These are phyloP conservation scores for Lucifuga dentata DNA, from an alignment of 2,113 vertebrate species.

Conservation along the genomic window DNA sequence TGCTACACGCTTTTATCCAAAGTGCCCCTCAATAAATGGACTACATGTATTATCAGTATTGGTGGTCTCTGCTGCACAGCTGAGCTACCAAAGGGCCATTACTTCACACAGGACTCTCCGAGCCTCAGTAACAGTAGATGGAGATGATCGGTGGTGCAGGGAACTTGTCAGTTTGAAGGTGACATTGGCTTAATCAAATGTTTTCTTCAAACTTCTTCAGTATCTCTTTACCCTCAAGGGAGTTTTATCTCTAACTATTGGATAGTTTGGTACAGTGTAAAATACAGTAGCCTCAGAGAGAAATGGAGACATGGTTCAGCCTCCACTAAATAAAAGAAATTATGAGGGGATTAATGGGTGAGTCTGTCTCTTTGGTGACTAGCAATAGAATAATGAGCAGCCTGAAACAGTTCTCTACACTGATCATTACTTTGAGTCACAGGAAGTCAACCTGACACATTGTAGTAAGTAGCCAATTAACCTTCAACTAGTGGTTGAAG, in stretches of 20 bases:
- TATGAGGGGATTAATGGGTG: not conserved
- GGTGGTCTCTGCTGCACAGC: constrained; percentile 12
- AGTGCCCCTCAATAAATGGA: constrained; percentile 42
- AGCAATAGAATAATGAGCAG: constrained; percentile 28
- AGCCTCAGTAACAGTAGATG: not conserved
- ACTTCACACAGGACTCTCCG: not conserved
- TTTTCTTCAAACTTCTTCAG: constrained; percentile 19
- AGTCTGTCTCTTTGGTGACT: not conserved
- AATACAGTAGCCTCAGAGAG: not conserved
- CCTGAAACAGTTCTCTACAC: not conserved
- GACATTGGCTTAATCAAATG: constrained; percentile 36
- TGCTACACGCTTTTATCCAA: constrained; percentile 65
- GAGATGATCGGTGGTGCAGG: constrained; percentile 17
- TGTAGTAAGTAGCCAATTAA: constrained; percentile 28
- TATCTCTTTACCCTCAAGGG: not conserved
- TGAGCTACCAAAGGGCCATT: constrained; percentile 9
- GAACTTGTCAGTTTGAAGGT: constrained; percentile 16
- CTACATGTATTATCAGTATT: constrained; percentile 12
- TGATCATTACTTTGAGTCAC: constrained; percentile 21
- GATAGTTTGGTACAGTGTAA: not conserved
- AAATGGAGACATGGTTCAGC: not conserved
- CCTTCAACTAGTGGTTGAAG: not conserved
- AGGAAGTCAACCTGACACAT: constrained; percentile 30
- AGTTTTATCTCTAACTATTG: constrained; percentile 25
- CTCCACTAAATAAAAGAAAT: not conserved